phyloP scores from a whole-genome alignment of 2,888 invertebrate species.

The Abscondita cerata region DNA sequence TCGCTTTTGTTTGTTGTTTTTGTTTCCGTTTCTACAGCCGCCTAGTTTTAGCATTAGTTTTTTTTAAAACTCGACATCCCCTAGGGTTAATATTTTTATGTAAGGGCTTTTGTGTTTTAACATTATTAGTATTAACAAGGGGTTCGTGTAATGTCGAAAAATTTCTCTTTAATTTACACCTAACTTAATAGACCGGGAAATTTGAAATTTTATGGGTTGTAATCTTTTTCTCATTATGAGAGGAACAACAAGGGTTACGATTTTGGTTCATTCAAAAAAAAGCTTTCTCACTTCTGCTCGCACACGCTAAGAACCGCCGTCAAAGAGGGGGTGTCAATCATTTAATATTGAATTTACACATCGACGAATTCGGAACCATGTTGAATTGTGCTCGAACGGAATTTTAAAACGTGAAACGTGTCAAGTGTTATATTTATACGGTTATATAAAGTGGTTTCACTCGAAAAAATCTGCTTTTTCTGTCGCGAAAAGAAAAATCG shows the following conservation, averaged over 20 bases:
- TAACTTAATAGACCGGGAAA: slow-evolving; percentile 39
- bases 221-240: slow-evolving; percentile 3
- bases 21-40: slow-evolving; percentile 8
- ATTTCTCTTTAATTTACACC: slow-evolving; percentile 37
- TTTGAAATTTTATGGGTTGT: slow-evolving; percentile 37
- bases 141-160: slow-evolving; percentile 21
- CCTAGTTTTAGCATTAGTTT: slow-evolving; percentile 22
- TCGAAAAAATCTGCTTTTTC: slow-evolving; percentile 27
- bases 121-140: slow-evolving; percentile 34
- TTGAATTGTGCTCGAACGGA: slow-evolving; percentile 48
- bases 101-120: slow-evolving; percentile 11
- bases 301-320: slow-evolving; percentile 45
- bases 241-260: no score
- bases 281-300: not conserved
- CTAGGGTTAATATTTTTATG: slow-evolving; percentile 27
- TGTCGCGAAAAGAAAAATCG: slow-evolving; percentile 17
- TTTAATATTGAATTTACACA: slow-evolving; percentile 53
- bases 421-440: slow-evolving; percentile 35
- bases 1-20: slow-evolving; percentile 25
- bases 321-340: slow-evolving; percentile 54
- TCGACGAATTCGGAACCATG: slow-evolving; percentile 39
- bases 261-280: no score
- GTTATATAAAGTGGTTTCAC: slow-evolving; percentile 32
- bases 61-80: slow-evolving; percentile 14
- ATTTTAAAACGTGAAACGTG: slow-evolving; percentile 44